Base-by-base conservation (phyloP, 1,140 invertebrate species). In the Potamilus streckersoni region DNA sequence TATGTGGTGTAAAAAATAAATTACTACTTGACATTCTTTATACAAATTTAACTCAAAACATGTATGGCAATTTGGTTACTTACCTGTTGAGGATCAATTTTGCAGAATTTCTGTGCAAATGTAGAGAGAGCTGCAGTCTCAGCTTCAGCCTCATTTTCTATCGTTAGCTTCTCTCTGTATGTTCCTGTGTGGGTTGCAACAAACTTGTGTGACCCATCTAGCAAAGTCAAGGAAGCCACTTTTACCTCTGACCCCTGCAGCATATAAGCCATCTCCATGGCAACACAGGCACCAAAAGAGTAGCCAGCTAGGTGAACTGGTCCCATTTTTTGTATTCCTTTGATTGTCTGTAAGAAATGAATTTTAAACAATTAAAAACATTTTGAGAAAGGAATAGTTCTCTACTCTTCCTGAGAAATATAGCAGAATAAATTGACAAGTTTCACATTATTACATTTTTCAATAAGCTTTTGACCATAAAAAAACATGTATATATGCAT, bases 211-310 rank as follows among this genome's bases (percentile, higher is more conserved):
- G 97, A 97, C 23, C 97, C 97, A 90, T 98, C 97, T 62, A 98
- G 91, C 68, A 98, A 91, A 27, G 90, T 84, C 11, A 93, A 79
- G 55, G 82, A 80, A 27, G 60, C 20, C 49, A 31, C 62, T 31
- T 13, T 49, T 5, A 61, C n/a, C 65, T 74, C 20, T 61, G 69
- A 77, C 56, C 87, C 86, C 74, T 91, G 90, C n/a, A 86, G 73
- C 87, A 98, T 95, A 49, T 98, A 88, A 4, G 94, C 95, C 93
- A 99, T 98, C 91, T 99, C 98, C 86, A 97, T 96, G 8, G 95
- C 96, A 15, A 99, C 93, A 74, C 94, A 93, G 14, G 95, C 94
- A 65, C 98, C 98, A 89, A 96, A 99, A 0, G 97, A 99, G 89
- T 99, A 99, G 5, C 97, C 98, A 58, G 94, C 92, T 60, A 99